Evolutionary conservation across 1,140 invertebrate species (phyloP), one percentile per base, ranked within the genome.

Genomic region (Phymastichus coffea): DNA sequence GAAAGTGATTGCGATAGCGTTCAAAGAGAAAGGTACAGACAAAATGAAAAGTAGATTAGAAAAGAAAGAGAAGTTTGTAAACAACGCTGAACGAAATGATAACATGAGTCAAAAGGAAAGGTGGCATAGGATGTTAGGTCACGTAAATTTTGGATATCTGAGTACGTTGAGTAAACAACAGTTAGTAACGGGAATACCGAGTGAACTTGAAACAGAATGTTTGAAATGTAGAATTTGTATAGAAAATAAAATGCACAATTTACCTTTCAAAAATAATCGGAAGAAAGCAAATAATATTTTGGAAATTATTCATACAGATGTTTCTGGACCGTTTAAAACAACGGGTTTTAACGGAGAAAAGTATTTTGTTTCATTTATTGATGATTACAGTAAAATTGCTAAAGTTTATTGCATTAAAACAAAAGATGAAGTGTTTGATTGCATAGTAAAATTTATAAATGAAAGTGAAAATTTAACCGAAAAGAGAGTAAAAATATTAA

Each of bases 401-500:
- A 38, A 38, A n/a, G 14, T 38, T 6, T 6, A 38, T n/a, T 38
- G 35, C 35, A 38, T 38, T 38, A 38, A 38, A 38, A 38, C 35
- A 3, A 38, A 38, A 38, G 35, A 38, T n/a, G 35, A 38, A 38
- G 6, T 38, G 15, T 38, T 38, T n/a, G 14, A 38, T 38, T 38
- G 35, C 15, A 9, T 38, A n/a, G 4, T 38, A 38, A 6, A 38
- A n/a, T 38, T 14, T 38, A 38, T 38, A 38, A 38, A 38, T n/a
- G n/a, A 30, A 33, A 3, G 4, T 4, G 19, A 22, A 52, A 38
- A 38, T 25, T 23, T 28, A 28, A 52, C 35, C 10, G 25, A n/a
- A 8, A 52, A 52, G 15, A 37, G 26, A 30, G 30, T 66, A 28
- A 63, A 68, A 57, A 58, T 40, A 47, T 10, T 63, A 3, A 57